Evolutionary conservation across 2,888 invertebrate genomes (phyloP).

Genomic region (Eristalis tenax): DNA sequence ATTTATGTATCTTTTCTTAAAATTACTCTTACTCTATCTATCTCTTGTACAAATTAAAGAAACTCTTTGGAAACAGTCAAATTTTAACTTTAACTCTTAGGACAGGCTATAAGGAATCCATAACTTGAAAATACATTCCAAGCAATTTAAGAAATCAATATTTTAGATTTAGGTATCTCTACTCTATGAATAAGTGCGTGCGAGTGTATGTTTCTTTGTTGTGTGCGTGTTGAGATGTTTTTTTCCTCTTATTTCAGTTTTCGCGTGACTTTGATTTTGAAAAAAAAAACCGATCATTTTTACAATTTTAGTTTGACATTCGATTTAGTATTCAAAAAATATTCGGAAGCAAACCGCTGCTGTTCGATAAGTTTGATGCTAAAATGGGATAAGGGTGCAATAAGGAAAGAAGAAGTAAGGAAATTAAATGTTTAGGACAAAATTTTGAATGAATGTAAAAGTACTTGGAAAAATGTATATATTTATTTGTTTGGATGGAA

Average conservation of each 20-base stretch:
- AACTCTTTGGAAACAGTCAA: conserved; percentile 72
- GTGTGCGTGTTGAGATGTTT: conserved; percentile 27
- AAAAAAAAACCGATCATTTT: not conserved
- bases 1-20: conserved; percentile 39
- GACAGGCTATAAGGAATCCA: conserved; percentile 66
- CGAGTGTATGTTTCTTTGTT: not conserved
- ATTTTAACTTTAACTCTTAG: conserved; percentile 69
- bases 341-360: conserved; percentile 22
- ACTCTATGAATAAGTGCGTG: not conserved
- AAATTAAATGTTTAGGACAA: conserved; percentile 53
- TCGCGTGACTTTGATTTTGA: conserved; percentile 39
- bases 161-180: not conserved
- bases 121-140: conserved; percentile 72
- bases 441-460: conserved; percentile 36
- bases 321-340: conserved; percentile 62
- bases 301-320: conserved; percentile 66
- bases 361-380: conserved; percentile 49
- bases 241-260: conserved; percentile 1
- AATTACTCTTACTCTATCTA: conserved; percentile 21
- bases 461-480: not conserved
- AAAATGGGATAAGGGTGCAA: conserved; percentile 76
- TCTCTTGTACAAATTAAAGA: conserved; percentile 69
- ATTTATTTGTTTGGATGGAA: conserved; percentile 13
- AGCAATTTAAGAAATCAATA: conserved; percentile 23
- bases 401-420: conserved; percentile 58